Evolutionary conservation across 2,113 vertebrate genomes (phyloP).

Genomic region (Phyllostomus discolor): DNA sequence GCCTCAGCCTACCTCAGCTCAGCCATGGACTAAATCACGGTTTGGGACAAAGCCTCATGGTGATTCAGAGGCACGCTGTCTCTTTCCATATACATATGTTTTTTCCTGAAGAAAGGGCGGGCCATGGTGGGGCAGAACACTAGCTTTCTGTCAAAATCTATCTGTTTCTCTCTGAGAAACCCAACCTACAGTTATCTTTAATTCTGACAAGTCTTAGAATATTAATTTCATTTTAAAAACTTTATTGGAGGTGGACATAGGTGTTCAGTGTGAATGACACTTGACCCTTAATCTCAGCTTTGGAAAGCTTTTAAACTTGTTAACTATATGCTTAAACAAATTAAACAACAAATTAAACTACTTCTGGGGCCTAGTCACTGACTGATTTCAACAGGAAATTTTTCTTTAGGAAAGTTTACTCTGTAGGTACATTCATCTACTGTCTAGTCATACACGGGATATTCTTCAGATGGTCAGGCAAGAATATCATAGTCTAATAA

Average conservation of each 20-base stretch:
- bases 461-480: slow-evolving; percentile 13
- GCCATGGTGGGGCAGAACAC: not conserved
- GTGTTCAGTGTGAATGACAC: not conserved
- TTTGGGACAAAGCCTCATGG: not conserved
- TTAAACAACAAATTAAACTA: slow-evolving; percentile 56
- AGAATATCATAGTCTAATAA: slow-evolving; percentile 28
- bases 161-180: not conserved
- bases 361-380: slow-evolving; percentile 36
- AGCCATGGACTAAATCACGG: not conserved
- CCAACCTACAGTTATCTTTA: not conserved
- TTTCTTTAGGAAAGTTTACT: slow-evolving; percentile 56
- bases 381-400: slow-evolving; percentile 45
- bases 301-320: slow-evolving; percentile 46
- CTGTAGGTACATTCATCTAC: slow-evolving; percentile 30
- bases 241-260: not conserved
- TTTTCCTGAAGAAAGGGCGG: not conserved
- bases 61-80: not conserved
- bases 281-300: not conserved
- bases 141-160: not conserved
- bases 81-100: not conserved
- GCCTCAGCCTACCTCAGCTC: not conserved
- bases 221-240: slow-evolving; percentile 1
- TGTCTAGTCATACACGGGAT: slow-evolving; percentile 24
- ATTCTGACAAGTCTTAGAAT: not conserved
- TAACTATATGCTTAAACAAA: slow-evolving; percentile 52